Evolutionary conservation across 2,113 vertebrate species (phyloP).

Genomic region (Cynoglossus semilaevis): DNA sequence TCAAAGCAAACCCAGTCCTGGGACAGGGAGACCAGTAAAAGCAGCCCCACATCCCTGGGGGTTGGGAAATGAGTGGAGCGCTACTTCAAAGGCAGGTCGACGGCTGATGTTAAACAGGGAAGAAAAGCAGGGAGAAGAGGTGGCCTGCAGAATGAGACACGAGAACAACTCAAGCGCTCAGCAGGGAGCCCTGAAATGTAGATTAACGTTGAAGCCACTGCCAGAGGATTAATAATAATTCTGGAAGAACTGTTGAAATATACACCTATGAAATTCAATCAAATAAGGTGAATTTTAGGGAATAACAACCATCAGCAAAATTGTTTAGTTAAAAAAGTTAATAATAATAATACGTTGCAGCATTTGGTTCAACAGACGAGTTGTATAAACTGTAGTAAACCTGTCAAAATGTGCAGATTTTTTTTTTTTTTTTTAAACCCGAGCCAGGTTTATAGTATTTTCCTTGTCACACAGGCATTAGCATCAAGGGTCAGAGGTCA

Average conservation of each 20-base stretch:
- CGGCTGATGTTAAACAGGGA: conserved; percentile 66
- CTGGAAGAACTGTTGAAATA: conserved; percentile 26
- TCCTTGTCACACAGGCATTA: conserved; percentile 60
- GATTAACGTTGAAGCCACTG: conserved; percentile 46
- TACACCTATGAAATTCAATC: conserved; percentile 29
- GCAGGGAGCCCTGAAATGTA: conserved; percentile 53
- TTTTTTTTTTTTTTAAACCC: conserved; percentile 4
- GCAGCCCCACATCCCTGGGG: conserved; percentile 51
- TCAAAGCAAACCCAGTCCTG: conserved; percentile 42
- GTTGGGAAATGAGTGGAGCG: conserved; percentile 50
- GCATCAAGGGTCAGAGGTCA: conserved; percentile 61
- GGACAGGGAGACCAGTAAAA: conserved; percentile 53
- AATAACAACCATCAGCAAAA: too few species aligned
- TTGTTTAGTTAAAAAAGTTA: too few species aligned
- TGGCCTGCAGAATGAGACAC: conserved; percentile 53
- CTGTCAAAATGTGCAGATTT: not conserved
- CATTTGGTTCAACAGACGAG: too few species aligned
- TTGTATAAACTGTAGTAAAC: not conserved
- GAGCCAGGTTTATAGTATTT: conserved; percentile 34
- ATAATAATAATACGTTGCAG: too few species aligned
- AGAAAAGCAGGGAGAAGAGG: conserved; percentile 51
- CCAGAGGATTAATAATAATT: conserved; percentile 42
- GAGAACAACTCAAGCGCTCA: conserved; percentile 49
- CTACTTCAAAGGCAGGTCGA: conserved; percentile 70
- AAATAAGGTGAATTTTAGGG: conserved; percentile 24